These are phyloP conservation scores for Loris lydekkerianus DNA, from an alignment of 2,797 vertebrate genomes.

Conservation along the genomic window DNA sequence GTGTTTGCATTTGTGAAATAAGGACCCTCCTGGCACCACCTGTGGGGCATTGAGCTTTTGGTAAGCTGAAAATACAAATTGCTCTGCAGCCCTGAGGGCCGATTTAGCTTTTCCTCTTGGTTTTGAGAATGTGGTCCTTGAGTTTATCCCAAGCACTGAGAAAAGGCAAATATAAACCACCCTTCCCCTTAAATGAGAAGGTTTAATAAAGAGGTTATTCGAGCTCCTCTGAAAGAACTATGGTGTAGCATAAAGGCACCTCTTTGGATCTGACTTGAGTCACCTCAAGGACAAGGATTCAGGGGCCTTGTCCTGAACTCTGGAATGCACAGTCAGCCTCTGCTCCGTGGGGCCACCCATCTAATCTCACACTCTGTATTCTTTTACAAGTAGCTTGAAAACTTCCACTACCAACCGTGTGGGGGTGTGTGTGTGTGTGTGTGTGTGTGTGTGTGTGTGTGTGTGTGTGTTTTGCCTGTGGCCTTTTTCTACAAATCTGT, in stretches of 20 bases:
- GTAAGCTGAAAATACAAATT: background rate
- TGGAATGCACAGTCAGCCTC: too few relatives aligned
- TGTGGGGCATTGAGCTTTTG: background rate
- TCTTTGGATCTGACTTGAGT: background rate
- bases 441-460: background rate
- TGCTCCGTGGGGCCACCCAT: background rate
- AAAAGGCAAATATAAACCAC: background rate
- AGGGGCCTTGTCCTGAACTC: background rate
- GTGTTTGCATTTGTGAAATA: background rate
- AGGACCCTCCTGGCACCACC: background rate
- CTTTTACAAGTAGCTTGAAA: background rate
- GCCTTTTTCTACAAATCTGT: constrained; percentile 17
- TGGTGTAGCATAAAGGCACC: background rate
- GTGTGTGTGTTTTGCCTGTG: background rate
- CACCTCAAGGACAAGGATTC: background rate
- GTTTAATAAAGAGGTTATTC: background rate
- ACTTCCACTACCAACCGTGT: background rate
- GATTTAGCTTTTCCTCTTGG: constrained; percentile 3
- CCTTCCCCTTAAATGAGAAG: background rate
- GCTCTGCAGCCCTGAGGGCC: background rate
- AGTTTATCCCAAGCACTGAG: background rate
- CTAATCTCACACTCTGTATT: background rate
- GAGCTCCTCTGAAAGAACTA: background rate
- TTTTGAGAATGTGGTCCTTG: background rate
- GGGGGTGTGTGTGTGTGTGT: background rate